Percentiles rank a stretch among this genome's conserved stretches.
Evolutionary conservation across 2,797 vertebrate genomes (phyloP).

Genomic region (Zalophus californianus): DNA sequence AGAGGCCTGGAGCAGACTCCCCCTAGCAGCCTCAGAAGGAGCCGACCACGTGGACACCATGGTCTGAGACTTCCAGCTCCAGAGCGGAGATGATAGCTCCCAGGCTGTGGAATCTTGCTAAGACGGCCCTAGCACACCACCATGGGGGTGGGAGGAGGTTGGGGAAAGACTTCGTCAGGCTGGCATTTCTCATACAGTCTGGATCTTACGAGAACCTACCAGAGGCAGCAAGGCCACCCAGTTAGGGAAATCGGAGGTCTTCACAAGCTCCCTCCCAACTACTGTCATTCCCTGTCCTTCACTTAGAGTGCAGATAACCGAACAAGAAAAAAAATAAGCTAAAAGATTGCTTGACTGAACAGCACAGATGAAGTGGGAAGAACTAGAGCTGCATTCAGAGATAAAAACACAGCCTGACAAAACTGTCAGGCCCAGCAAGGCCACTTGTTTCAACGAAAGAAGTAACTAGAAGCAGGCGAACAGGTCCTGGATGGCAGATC

Average conservation of each 20-base stretch:
- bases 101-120: neutral
- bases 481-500: neutral
- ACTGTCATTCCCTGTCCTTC: neutral
- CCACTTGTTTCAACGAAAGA: neutral
- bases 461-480: neutral
- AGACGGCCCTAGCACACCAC: neutral
- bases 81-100: accelerated
- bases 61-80: neutral
- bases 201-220: accelerated
- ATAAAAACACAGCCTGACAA: neutral
- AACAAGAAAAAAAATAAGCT: conserved; percentile 57
- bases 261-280: neutral
- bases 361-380: conserved; percentile 16
- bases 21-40: accelerated
- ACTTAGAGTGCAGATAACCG: neutral
- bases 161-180: accelerated
- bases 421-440: neutral
- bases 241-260: accelerated
- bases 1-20: neutral
- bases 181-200: accelerated
- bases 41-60: accelerated
- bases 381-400: neutral
- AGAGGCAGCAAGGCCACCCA: neutral
- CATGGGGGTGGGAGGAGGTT: accelerated
- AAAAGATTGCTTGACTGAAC: neutral